Evolutionary conservation across 1,140 invertebrate species (phyloP), one percentile per base, ranked within the genome.

Genomic region (Leptinotarsa defecta): DNA sequence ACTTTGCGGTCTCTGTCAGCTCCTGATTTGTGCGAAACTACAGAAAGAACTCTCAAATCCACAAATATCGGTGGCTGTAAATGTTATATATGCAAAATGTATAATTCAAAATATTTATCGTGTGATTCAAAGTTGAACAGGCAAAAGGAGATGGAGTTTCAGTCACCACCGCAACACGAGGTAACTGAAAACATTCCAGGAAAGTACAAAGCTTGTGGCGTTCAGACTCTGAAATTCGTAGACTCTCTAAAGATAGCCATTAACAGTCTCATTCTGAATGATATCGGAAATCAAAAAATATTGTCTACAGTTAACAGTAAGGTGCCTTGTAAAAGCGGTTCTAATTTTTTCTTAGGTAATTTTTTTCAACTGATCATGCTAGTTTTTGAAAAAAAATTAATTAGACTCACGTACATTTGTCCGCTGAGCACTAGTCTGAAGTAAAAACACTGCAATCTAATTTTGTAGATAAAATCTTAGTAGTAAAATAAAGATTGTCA

Each of bases 1-100:
- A 84, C 81, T 3, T 76, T 86, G 19, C 80, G 82, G 71, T 80
- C 82, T 43, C 83, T 81, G 64, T 83, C 84, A 43, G 80, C 83
- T 22, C 79, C 79, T 27, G 82, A 83, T 79, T 68, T 82, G 13
- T 81, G 75, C 68, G 73, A 78, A 71, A 77, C 74, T 61, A 81
- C 81, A 8, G 77, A 82, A 61, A 71, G 73, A 75, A 78, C 65
- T 22, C 76, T 76, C 24, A 22, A 62, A 15, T 74, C 74, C 15
- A 78, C 76, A 62, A 78, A 77, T 72, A 67, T 57, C 20, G 75
- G 80, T 73, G 70, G 70, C 27, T 79, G 78, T 70, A 74, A 74
- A 22, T 81, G 80, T 78, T 34, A 74, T 13, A 82, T 77, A 68
- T 83, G 81, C 67, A 27, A 61, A 63, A 70, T 76, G 57, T 82